These are phyloP conservation scores for Meleagris gallopavo DNA, from an alignment of 2,113 vertebrate genomes.

Conservation along the genomic window DNA sequence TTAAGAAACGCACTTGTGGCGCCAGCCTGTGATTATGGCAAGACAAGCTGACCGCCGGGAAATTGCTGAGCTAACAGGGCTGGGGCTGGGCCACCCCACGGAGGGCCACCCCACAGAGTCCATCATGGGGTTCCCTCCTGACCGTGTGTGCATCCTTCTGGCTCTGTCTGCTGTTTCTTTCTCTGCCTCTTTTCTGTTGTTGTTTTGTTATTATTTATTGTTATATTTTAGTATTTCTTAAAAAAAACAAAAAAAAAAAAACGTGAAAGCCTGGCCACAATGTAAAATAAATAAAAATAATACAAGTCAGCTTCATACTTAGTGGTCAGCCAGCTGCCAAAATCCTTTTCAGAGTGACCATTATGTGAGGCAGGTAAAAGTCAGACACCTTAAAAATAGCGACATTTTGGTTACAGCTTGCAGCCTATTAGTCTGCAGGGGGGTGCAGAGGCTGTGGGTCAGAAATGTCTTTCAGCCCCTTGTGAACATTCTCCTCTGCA, in stretches of 20 bases:
- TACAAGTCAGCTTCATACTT: constrained; percentile 19
- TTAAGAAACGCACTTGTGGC: constrained; percentile 87
- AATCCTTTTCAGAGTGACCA: constrained; percentile 39
- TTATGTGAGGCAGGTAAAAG: constrained; percentile 59
- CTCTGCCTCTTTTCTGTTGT: background rate
- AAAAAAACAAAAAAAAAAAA: too few relatives aligned
- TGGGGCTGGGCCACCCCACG: constrained; percentile 64
- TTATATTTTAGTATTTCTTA: background rate
- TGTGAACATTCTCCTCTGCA: constrained; percentile 10
- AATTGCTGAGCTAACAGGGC: constrained; percentile 93
- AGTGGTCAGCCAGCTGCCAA: constrained; percentile 16
- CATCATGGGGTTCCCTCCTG: background rate
- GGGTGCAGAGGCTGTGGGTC: background rate
- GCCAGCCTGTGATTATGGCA: constrained; percentile 94
- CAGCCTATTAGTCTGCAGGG: constrained; percentile 26
- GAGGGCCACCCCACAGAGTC: constrained; percentile 50
- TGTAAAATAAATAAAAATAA: constrained; percentile 38
- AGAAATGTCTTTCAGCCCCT: constrained; percentile 33
- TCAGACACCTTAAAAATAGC: constrained; percentile 58
- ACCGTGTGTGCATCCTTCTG: background rate
- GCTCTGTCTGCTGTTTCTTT: background rate
- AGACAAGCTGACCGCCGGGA: constrained; percentile 92
- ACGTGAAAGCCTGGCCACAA: background rate
- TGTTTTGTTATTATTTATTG: background rate
- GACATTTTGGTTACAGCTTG: background rate